Evolutionary conservation across 2,888 invertebrate genomes (phyloP).

Genomic region (Hirtodrosophila histrioides): DNA sequence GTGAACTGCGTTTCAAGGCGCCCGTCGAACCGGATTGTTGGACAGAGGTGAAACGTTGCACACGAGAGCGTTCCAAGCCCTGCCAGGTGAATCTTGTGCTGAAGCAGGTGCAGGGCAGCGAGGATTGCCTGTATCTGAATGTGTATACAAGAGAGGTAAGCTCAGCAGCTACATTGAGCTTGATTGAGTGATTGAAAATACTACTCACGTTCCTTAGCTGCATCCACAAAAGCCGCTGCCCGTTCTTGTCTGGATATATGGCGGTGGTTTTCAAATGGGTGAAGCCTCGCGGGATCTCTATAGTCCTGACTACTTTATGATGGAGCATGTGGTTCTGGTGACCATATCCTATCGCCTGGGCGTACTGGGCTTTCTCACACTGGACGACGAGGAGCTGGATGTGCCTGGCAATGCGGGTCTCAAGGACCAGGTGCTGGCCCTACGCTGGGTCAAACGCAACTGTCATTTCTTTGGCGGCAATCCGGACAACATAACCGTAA

Average conservation of each 20-base stretch:
- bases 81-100: slow-evolving; percentile 82
- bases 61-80: slow-evolving; percentile 80
- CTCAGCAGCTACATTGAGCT: neutral
- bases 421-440: slow-evolving; percentile 85
- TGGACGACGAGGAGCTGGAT: slow-evolving; percentile 84
- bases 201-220: slow-evolving; percentile 54
- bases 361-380: slow-evolving; percentile 84
- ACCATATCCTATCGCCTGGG: slow-evolving; percentile 85
- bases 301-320: slow-evolving; percentile 85
- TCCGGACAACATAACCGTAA: slow-evolving; percentile 85
- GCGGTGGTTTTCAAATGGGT: slow-evolving; percentile 85
- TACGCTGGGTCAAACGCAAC: slow-evolving; percentile 85
- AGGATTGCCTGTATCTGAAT: slow-evolving; percentile 86
- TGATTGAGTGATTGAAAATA: neutral
- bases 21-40: slow-evolving; percentile 84
- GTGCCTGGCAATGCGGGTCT: slow-evolving; percentile 86
- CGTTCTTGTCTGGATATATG: slow-evolving; percentile 85
- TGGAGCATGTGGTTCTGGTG: slow-evolving; percentile 85
- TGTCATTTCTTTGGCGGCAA: slow-evolving; percentile 85
- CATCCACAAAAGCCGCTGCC: slow-evolving; percentile 79
- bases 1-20: slow-evolving; percentile 83
- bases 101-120: slow-evolving; percentile 84
- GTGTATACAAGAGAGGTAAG: slow-evolving; percentile 83
- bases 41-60: slow-evolving; percentile 84
- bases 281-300: slow-evolving; percentile 84